A percentile compares a stretch with the other conserved stretches of the same genome.
Evolutionary conservation across 2,113 vertebrate genomes (phyloP).

Genomic region (Pollachius pollachius): DNA sequence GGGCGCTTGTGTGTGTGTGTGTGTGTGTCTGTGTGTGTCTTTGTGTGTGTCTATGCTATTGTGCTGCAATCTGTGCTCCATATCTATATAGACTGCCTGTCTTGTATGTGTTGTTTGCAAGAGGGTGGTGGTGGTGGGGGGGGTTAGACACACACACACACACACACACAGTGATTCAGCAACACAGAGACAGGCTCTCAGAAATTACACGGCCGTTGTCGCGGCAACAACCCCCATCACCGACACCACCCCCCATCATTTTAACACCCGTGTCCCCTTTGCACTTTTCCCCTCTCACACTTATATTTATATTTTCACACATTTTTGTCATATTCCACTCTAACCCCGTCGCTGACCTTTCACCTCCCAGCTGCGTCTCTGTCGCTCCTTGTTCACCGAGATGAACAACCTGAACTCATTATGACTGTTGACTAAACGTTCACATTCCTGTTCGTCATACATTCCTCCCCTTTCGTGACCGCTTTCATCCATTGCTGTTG

Average conservation of each 20-base stretch:
- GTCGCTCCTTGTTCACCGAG: too few species aligned
- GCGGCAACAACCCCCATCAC: slow-evolving; percentile 23
- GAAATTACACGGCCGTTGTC: slow-evolving; percentile 58
- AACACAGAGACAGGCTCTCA: slow-evolving; percentile 51
- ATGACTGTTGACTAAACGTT: too few species aligned
- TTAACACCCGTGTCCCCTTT: neutral
- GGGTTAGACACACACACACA: neutral
- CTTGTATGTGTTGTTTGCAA: too few species aligned
- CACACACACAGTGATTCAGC: slow-evolving; percentile 56
- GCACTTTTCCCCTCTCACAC: neutral
- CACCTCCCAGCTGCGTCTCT: too few species aligned
- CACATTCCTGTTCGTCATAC: too few species aligned
- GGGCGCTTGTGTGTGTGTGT: neutral
- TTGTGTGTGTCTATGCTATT: too few species aligned
- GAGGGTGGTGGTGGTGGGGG: too few species aligned
- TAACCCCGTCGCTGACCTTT: too few species aligned
- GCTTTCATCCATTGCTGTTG: too few species aligned
- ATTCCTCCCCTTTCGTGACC: too few species aligned
- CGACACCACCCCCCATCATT: neutral
- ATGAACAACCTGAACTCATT: too few species aligned
- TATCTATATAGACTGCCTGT: too few species aligned
- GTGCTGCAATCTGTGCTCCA: neutral
- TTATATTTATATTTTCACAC: neutral
- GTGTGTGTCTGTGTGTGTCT: slow-evolving; percentile 27
- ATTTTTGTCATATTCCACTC: neutral